Percentiles rank a stretch among this genome's conserved stretches.
These are phyloP conservation scores for Rhabdophis nuchalis DNA, from an alignment of 2,797 vertebrate species.

Conservation along the genomic window DNA sequence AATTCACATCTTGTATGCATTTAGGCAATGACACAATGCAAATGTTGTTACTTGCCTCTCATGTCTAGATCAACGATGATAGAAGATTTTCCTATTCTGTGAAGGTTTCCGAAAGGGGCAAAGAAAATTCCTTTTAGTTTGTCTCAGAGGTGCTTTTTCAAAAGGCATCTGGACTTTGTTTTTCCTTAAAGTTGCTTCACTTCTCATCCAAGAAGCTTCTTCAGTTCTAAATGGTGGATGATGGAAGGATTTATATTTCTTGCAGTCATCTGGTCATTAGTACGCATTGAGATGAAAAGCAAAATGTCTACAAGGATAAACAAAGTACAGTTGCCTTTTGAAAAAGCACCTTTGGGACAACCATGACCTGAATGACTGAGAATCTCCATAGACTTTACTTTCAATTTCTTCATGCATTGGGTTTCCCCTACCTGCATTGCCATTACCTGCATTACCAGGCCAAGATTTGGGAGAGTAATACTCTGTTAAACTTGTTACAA, in stretches of 20 bases:
- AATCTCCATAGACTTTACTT: too few relatives aligned
- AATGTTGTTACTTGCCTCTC: not conserved
- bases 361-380: too few relatives aligned
- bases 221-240: not conserved
- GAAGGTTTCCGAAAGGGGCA: not conserved
- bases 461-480: not conserved
- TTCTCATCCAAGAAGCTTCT: not conserved
- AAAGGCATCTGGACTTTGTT: not conserved
- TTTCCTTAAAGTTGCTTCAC: not conserved
- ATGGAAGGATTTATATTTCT: not conserved
- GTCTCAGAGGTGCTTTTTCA: not conserved
- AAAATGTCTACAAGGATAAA: not conserved
- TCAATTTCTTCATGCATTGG: not conserved
- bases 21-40: not conserved
- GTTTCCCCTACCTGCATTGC: not conserved
- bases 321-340: not conserved
- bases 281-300: not conserved
- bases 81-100: not conserved
- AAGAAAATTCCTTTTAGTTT: not conserved
- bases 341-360: too few relatives aligned
- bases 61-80: not conserved
- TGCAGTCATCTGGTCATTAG: not conserved
- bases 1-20: not conserved
- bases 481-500: not conserved
- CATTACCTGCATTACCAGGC: too few relatives aligned